Evolutionary conservation across 2,888 invertebrate genomes (phyloP).

Genomic region (Coecobrya sp.): DNA sequence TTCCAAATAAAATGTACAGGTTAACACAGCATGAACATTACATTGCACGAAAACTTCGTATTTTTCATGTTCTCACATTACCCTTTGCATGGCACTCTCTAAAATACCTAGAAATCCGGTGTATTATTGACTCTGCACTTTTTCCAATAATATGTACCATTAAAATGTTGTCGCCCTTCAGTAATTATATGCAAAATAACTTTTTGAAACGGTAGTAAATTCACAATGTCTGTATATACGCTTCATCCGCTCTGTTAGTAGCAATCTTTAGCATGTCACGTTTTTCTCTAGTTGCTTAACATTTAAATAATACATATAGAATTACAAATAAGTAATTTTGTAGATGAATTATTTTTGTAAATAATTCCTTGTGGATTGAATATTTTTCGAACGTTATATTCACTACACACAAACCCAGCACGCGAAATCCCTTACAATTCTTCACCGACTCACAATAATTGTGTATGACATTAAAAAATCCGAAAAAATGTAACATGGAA

Average conservation of each 20-base stretch:
- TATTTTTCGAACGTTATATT: too few relatives aligned
- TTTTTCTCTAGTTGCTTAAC: too few relatives aligned
- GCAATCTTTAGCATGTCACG: too few relatives aligned
- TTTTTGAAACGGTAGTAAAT: too few relatives aligned
- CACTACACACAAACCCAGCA: too few relatives aligned
- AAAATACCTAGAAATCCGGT: not conserved
- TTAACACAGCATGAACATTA: constrained; percentile 24
- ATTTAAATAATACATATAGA: too few relatives aligned
- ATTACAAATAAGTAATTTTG: too few relatives aligned
- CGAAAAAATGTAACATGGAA: not conserved
- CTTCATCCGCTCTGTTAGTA: too few relatives aligned
- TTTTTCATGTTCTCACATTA: not conserved
- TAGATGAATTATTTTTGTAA: too few relatives aligned
- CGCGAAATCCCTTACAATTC: too few relatives aligned
- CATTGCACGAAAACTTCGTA: not conserved
- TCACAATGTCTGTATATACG: too few relatives aligned
- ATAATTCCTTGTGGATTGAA: too few relatives aligned
- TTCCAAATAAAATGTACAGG: not conserved
- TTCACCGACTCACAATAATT: not conserved
- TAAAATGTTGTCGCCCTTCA: not conserved
- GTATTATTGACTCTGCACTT: not conserved
- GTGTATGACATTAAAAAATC: not conserved
- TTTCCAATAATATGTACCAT: not conserved
- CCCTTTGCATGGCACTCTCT: not conserved
- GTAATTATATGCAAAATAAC: not conserved